Conservation (phyloP, 2,888 invertebrate species). For the Axea sp. region DNA sequence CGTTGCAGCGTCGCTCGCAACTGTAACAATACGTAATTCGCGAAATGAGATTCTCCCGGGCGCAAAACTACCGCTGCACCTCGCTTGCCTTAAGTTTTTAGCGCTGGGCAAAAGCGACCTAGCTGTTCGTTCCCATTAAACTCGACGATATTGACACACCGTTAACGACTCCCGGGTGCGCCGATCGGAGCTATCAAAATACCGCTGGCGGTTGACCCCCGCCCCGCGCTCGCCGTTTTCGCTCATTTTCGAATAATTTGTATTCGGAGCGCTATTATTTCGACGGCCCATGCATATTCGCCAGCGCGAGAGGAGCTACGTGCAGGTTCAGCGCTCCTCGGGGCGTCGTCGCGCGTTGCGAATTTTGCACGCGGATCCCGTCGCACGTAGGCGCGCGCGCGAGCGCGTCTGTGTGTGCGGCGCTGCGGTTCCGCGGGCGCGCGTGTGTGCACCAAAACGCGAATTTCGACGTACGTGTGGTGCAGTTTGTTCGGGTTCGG, state of each 20-base stretch:
- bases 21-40: slow-evolving; percentile 29
- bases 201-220: slow-evolving; percentile 5
- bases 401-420: not conserved
- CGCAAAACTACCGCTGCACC: slow-evolving; percentile 13
- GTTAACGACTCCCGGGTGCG: slow-evolving; percentile 35
- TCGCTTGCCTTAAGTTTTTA: slow-evolving; percentile 40
- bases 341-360: slow-evolving; percentile 46
- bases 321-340: slow-evolving; percentile 45
- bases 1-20: too few species aligned
- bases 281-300: slow-evolving; percentile 29
- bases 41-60: slow-evolving; percentile 35
- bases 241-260: slow-evolving; percentile 44
- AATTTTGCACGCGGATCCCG: slow-evolving; percentile 21
- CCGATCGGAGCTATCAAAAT: slow-evolving; percentile 47
- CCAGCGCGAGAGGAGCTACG: slow-evolving; percentile 25
- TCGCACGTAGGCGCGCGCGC: not conserved
- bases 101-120: slow-evolving; percentile 24
- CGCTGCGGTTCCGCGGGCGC: slow-evolving; percentile 1
- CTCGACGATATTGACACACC: slow-evolving; percentile 50
- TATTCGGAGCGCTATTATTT: slow-evolving; percentile 42
- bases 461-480: slow-evolving; percentile 21
- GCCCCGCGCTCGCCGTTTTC: slow-evolving; percentile 17
- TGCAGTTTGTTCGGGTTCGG: slow-evolving; percentile 48
- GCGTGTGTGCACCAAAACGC: slow-evolving; percentile 14
- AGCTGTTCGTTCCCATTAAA: slow-evolving; percentile 39